Evolutionary conservation across 2,113 vertebrate genomes (phyloP), one percentile per base, ranked within the genome.

Genomic region (Eptesicus fuscus): DNA sequence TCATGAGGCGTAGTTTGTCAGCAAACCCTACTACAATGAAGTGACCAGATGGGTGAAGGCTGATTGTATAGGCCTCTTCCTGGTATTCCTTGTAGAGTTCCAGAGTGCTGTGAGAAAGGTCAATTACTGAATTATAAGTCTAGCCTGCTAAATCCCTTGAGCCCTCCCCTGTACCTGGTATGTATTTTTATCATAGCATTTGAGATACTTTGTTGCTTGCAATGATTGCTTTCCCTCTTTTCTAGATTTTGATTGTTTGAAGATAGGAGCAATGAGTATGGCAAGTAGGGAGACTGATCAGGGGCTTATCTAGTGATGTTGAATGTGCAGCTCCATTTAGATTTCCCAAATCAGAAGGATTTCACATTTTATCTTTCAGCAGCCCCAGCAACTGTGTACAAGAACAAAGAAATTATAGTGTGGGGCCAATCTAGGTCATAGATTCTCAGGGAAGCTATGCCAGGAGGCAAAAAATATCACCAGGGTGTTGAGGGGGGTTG

Each of bases 1-100:
- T 99, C 99, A 99, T 98, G 84, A 99, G 98, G 44, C 98, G 98
- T 4, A 99, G 98, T 96, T 99, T 99, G 98, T 99, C 99, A 77
- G 99, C 98, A 97, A 99, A 99, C 18, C 99, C 99, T 94, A 99
- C 99, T 88, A 99, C 98, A 83, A 99, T 94, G 89, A 98, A 99
- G 89, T 99, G 98, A 23, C 99, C 99, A 4, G 98, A 98, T n/a
- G 99, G 99, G 78, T 99, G 99, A 90, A 99, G 98, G 73, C 99
- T 98, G 70, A 99, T 91, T 3, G 99, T 97, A 95, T 98, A 97
- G 0, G 98, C 99, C 94, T 99, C 99, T 95, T 99, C 99, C 96
- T 98, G 98, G 94, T 99, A 99, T 65, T 99, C 98, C 95, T 99
- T 99, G 90, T 96, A 99, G 42, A 99, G 98, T 95, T 99, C 99